A percentile compares a stretch with the other conserved stretches of the same genome.
Evolutionary conservation across 2,113 vertebrate species (phyloP).

Genomic region (Dendropsophus ebraccatus): DNA sequence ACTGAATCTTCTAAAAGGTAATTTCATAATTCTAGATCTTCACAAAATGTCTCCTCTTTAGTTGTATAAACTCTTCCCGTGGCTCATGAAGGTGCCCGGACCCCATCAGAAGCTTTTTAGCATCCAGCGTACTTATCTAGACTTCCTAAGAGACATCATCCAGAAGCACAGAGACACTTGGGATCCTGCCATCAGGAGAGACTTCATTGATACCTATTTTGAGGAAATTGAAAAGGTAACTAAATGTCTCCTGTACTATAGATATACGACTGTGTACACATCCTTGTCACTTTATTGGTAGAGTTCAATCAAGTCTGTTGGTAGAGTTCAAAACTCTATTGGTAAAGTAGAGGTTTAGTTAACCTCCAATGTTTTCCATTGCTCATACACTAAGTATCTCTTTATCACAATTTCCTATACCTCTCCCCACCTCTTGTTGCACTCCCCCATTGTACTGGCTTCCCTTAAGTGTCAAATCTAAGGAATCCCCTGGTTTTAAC

Average conservation of each 20-base stretch:
- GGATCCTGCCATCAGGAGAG: conserved; percentile 58
- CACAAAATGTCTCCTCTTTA: conserved; percentile 40
- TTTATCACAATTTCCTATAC: too few species aligned
- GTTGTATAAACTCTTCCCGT: conserved; percentile 62
- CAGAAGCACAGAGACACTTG: conserved; percentile 58
- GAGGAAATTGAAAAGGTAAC: conserved; percentile 72
- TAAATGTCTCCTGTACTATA: neutral
- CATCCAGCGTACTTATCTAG: conserved; percentile 27
- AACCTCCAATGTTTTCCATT: too few species aligned
- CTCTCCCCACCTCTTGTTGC: too few species aligned
- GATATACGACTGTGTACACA: too few species aligned
- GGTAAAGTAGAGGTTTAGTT: too few species aligned
- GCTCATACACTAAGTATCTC: too few species aligned
- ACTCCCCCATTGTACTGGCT: too few species aligned
- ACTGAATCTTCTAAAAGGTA: neutral
- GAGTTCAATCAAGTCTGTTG: too few species aligned
- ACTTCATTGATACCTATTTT: conserved; percentile 71
- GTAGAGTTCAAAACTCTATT: too few species aligned
- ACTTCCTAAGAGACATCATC: conserved; percentile 56
- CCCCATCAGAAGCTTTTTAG: conserved; percentile 57
- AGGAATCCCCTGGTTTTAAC: too few species aligned
- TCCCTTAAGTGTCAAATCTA: too few species aligned
- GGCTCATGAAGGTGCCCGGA: conserved; percentile 66
- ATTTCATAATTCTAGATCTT: neutral
- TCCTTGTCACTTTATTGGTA: too few species aligned